Percentiles rank a stretch among this genome's conserved stretches.
phyloP scores from a whole-genome alignment of 2,113 vertebrate species.

The Neolamprologus fasciatus region DNA sequence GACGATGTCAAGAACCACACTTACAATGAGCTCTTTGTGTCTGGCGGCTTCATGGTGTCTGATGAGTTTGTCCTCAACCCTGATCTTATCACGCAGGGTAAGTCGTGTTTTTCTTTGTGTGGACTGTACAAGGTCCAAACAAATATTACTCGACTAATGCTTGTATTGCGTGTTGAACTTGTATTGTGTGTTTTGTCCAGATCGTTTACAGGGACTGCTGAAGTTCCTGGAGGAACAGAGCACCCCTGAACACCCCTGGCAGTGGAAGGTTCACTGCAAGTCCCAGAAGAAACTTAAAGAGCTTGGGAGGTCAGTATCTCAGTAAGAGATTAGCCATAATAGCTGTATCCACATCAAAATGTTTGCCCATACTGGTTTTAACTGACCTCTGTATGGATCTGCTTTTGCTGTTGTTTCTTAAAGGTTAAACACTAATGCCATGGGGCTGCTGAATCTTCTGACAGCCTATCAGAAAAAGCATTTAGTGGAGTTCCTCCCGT shows the following conservation, averaged over 20 bases:
- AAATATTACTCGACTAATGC: background rate
- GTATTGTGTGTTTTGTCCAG: constrained; percentile 55
- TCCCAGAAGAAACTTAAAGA: constrained; percentile 96
- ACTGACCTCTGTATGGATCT: background rate
- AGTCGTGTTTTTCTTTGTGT: background rate
- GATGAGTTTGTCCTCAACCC: constrained; percentile 91
- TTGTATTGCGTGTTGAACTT: background rate
- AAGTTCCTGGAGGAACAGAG: constrained; percentile 84
- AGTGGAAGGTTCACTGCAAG: constrained; percentile 97
- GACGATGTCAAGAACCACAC: constrained; percentile 96
- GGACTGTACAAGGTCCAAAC: background rate
- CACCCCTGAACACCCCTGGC: constrained; percentile 87
- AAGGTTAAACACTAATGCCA: constrained; percentile 85
- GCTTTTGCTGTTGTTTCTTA: background rate
- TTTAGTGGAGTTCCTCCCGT: constrained; percentile 91
- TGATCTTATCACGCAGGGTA: constrained; percentile 81
- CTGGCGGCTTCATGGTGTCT: constrained; percentile 90
- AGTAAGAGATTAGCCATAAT: background rate
- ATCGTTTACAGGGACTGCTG: constrained; percentile 82
- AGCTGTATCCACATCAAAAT: background rate
- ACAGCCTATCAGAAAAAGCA: constrained; percentile 89
- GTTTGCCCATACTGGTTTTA: background rate
- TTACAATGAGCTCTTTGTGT: constrained; percentile 92
- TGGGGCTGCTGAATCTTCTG: constrained; percentile 81
- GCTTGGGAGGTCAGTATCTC: constrained; percentile 79